Conservation (phyloP, 37 sponge, comb jelly and placozoan genomes). For the Tethya wilhelma region DNA sequence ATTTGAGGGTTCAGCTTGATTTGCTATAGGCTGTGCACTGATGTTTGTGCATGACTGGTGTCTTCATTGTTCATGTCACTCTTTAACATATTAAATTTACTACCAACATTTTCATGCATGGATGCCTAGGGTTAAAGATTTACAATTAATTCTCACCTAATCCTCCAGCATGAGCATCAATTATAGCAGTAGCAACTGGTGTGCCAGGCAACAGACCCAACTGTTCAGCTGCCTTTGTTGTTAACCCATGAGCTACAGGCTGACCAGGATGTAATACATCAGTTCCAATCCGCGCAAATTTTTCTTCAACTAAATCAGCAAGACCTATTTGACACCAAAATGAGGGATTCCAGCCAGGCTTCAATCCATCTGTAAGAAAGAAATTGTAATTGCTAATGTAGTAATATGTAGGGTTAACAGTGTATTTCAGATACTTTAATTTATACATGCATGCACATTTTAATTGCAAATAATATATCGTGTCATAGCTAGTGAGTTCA, state of each 20-base stretch:
- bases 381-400: background rate
- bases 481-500: background rate
- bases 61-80: background rate
- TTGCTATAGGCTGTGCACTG: too few relatives aligned
- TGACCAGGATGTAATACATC: constrained; percentile 64
- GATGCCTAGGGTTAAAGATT: background rate
- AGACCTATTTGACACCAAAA: constrained; percentile 70
- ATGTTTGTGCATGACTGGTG: background rate
- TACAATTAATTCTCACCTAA: constrained; percentile 55
- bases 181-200: constrained; percentile 77
- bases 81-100: too few relatives aligned
- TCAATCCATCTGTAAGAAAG: background rate
- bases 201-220: constrained; percentile 77
- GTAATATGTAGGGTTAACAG: too few relatives aligned
- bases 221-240: constrained; percentile 48
- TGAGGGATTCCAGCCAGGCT: constrained; percentile 73
- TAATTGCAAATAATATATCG: background rate
- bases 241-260: constrained; percentile 59
- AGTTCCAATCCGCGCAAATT: constrained; percentile 57
- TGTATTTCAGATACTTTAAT: too few relatives aligned
- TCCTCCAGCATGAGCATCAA: constrained; percentile 94
- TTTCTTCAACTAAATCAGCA: constrained; percentile 58
- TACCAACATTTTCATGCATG: background rate
- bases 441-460: too few relatives aligned
- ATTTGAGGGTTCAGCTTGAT: too few relatives aligned